Percentiles rank a stretch among this genome's conserved stretches.
phyloP scores from a whole-genome alignment of 1,140 invertebrate genomes.

The Procambarus virginalis region DNA sequence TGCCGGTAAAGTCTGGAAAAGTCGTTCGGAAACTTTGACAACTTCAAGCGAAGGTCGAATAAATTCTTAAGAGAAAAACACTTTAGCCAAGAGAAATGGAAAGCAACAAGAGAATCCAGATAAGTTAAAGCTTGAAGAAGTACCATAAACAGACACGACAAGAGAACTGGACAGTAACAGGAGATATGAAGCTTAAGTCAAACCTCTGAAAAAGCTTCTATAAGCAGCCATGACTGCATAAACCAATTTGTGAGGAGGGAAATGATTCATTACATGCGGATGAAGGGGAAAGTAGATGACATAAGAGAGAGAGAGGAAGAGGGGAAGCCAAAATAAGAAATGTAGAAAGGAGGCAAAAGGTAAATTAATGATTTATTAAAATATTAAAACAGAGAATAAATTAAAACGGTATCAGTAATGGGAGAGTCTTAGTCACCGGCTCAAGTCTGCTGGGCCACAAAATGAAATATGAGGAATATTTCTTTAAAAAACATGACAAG shows the following conservation, averaged over 20 bases:
- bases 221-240: not conserved
- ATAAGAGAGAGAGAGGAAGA: not conserved
- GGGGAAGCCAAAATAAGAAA: not conserved
- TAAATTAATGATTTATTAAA: too few species aligned
- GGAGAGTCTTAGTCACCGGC: too few species aligned
- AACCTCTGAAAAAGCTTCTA: not conserved
- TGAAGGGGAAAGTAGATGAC: too few species aligned
- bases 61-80: too few species aligned
- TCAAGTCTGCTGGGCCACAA: too few species aligned
- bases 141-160: not conserved
- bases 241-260: not conserved
- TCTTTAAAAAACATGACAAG: too few species aligned
- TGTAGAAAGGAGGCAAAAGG: too few species aligned
- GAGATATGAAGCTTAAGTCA: not conserved
- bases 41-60: not conserved
- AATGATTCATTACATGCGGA: conserved; percentile 6
- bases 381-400: too few species aligned
- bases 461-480: too few species aligned
- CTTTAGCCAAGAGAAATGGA: too few species aligned
- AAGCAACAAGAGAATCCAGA: too few species aligned
- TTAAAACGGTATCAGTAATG: too few species aligned
- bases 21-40: not conserved
- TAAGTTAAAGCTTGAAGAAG: not conserved
- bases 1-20: not conserved
- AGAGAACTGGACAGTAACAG: not conserved